Conservation (phyloP, 2,888 invertebrate genomes). For the Apotomis turbidana region DNA sequence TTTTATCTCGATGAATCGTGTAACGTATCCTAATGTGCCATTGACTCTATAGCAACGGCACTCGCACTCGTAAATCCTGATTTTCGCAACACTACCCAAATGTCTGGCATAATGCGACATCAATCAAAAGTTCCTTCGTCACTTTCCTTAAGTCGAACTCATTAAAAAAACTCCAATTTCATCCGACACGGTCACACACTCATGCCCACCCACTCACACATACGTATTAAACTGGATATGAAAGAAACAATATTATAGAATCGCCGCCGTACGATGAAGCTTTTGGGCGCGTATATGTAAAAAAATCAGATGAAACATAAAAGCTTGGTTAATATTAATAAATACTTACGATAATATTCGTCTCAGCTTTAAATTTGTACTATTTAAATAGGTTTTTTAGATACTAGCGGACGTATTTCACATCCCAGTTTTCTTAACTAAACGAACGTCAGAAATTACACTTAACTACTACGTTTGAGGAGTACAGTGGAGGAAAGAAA, state of each 20-base stretch:
- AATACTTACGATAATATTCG: too few species aligned
- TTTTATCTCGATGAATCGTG: too few species aligned
- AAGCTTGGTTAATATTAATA: background rate
- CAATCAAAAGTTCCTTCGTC: constrained; percentile 25
- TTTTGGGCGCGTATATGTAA: constrained; percentile 58
- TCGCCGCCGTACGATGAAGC: constrained; percentile 67
- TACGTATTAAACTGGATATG: constrained; percentile 71
- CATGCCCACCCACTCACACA: constrained; percentile 46
- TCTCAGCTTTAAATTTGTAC: too few species aligned
- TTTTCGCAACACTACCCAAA: constrained; percentile 2
- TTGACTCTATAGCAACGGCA: too few species aligned
- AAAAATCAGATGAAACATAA: constrained; percentile 51
- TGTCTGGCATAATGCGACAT: constrained; percentile 21
- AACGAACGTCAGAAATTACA: too few species aligned
- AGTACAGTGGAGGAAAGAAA: too few species aligned
- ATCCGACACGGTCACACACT: constrained; percentile 31
- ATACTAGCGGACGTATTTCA: too few species aligned
- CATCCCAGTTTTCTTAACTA: too few species aligned
- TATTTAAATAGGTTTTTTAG: too few species aligned
- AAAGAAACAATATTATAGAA: constrained; percentile 76
- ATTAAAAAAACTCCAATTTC: constrained; percentile 36
- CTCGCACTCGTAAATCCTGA: background rate
- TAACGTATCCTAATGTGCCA: too few species aligned
- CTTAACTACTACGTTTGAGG: too few species aligned
- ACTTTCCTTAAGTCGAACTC: constrained; percentile 24